phyloP scores from a whole-genome alignment of 2,888 invertebrate genomes.

The Osedax fenrisi region DNA sequence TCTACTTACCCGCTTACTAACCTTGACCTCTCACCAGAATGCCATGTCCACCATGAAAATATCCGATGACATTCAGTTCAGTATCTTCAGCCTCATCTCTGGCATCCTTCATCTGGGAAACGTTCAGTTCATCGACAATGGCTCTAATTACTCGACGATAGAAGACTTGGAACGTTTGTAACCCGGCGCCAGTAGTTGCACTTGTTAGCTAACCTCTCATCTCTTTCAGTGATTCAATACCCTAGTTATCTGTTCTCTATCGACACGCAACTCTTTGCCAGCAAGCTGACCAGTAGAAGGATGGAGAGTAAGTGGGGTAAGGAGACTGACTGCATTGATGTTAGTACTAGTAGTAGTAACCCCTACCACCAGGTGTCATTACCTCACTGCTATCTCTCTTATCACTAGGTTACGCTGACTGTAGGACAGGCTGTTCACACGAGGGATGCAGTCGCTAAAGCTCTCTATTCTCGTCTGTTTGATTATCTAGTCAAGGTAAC shows the following conservation, averaged over 20 bases:
- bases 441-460: slow-evolving; percentile 59
- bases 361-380: no score
- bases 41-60: slow-evolving; percentile 60
- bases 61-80: slow-evolving; percentile 53
- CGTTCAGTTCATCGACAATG: slow-evolving; percentile 55
- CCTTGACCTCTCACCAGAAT: slow-evolving; percentile 44
- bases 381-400: no score
- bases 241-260: slow-evolving; percentile 59
- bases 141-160: slow-evolving; percentile 55
- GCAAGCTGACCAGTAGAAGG: slow-evolving; percentile 57
- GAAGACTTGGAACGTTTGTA: slow-evolving; percentile 42
- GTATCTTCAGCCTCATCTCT: slow-evolving; percentile 56
- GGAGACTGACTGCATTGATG: slow-evolving; percentile 57
- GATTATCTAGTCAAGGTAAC: slow-evolving; percentile 56
- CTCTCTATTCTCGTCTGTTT: slow-evolving; percentile 58
- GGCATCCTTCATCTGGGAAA: slow-evolving; percentile 60
- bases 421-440: slow-evolving; percentile 59
- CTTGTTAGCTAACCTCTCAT: no score
- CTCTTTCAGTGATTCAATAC: slow-evolving; percentile 56
- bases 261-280: slow-evolving; percentile 53
- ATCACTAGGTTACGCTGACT: slow-evolving; percentile 54
- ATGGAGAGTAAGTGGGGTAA: slow-evolving; percentile 63
- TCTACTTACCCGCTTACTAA: no score
- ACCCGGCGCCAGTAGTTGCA: not conserved
- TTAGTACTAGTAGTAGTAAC: no score